Base-by-base conservation (phyloP, 2,113 vertebrate species). In the Excalfactoria chinensis region DNA sequence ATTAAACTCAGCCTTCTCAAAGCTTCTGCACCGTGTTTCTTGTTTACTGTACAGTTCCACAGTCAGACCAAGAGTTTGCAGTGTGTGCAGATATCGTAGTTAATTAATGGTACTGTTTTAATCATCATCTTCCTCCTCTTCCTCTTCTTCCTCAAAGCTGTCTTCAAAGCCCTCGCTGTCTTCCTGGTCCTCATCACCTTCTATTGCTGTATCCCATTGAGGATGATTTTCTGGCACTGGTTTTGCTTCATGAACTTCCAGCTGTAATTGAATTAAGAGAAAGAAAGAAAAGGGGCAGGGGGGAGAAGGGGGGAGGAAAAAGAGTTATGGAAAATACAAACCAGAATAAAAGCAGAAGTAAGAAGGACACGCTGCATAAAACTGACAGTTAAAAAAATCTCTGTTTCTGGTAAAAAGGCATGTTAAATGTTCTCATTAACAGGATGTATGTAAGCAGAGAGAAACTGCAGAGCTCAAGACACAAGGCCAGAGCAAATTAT, bases 121-220 rank as follows among this genome's bases (percentile, higher is more conserved):
- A 93, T 96, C 90, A 11, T 96, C 95, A 20, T 99, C 98, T 92
- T 98, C 98, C 22, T 98, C 98, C 59, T 99, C 98, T 66, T 99
- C 99, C 73, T 99, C 99, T 2, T 99, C 99, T 13, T 99, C 99
- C 35, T 99, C 99, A 92, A 99, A 99, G 49, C 99, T 99, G 81
- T 99, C 99, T 97, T 99, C 99, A 84, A 99, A 99, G 95, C 99
- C 99, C n/a, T 99, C 99, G 3, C 99, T 99, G 97, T 99, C 99
- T 89, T 99, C 99, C 96, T 99, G 99, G 97, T 99, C 99, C 96
- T 99, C 99, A 82, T 99, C 99, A 68, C 99, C 99, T 94, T 99
- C 99, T 97, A 99, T 98, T 9, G 99, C 98, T 96, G 99, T 99
- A 96, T 99, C 99, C 99, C 99, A 99, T 63, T 99, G 99, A 1